Evolutionary conservation across 2,888 invertebrate genomes (phyloP).

Genomic region (Tetheella fluctuosa): DNA sequence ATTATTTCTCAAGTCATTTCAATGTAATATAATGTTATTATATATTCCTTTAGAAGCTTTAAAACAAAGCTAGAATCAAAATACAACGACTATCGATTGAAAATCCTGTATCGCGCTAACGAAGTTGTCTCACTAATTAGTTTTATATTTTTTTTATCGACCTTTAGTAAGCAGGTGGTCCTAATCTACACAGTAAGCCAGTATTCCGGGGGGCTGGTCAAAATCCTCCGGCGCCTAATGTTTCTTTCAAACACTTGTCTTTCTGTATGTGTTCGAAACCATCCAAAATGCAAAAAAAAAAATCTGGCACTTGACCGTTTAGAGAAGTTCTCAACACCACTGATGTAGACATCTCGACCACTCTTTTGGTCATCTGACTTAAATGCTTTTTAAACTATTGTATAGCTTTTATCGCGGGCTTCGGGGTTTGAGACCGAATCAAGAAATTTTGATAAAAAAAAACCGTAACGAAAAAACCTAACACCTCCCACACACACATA

Average conservation of each 20-base stretch:
- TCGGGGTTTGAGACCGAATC: too few relatives aligned
- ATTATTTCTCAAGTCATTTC: not conserved
- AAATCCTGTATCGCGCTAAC: slow-evolving; percentile 55
- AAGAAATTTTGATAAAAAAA: too few relatives aligned
- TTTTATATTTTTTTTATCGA: slow-evolving; percentile 19
- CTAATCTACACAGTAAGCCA: slow-evolving; percentile 72
- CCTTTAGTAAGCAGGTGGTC: slow-evolving; percentile 52
- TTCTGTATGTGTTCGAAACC: slow-evolving; percentile 67
- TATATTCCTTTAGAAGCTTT: not conserved
- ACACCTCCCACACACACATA: too few relatives aligned
- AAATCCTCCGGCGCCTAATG: slow-evolving; percentile 52
- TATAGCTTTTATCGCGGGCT: too few relatives aligned
- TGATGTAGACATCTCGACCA: slow-evolving; percentile 70
- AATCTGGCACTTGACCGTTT: slow-evolving; percentile 71
- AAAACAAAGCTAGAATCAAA: not conserved
- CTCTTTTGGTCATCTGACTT: slow-evolving; percentile 49
- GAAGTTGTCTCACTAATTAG: slow-evolving; percentile 30
- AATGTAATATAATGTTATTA: not conserved
- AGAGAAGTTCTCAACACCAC: slow-evolving; percentile 77
- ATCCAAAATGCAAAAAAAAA: slow-evolving; percentile 61
- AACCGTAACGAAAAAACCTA: too few relatives aligned
- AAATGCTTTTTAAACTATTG: too few relatives aligned
- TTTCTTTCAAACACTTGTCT: slow-evolving; percentile 60
- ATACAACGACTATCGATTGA: not conserved
- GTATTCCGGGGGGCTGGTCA: slow-evolving; percentile 64